Conservation (phyloP, 2,888 invertebrate genomes). For the Melolontha melolontha region DNA sequence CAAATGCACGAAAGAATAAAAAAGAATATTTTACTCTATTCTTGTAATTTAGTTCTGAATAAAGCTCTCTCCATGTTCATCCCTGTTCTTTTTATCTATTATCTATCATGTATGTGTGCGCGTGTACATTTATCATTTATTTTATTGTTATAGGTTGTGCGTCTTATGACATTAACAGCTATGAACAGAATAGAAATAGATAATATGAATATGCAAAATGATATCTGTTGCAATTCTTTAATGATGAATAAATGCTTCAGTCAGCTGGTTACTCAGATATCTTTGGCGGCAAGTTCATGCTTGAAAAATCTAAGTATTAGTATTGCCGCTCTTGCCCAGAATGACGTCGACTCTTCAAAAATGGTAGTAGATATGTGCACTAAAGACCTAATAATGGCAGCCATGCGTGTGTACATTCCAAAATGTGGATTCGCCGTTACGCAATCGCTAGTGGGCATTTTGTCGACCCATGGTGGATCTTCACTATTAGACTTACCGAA, state of each 20-base stretch:
- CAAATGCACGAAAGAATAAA: too few species aligned
- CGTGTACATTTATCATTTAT: too few species aligned
- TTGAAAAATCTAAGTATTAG: conserved; percentile 61
- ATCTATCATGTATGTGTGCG: too few species aligned
- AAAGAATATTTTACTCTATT: too few species aligned
- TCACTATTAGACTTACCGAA: conserved; percentile 61
- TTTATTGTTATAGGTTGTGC: conserved; percentile 55
- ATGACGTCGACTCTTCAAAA: conserved; percentile 68
- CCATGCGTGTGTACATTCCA: conserved; percentile 59
- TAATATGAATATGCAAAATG: conserved; percentile 54
- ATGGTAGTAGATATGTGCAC: conserved; percentile 71
- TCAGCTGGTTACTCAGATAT: conserved; percentile 57
- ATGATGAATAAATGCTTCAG: conserved; percentile 56
- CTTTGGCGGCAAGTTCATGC: conserved; percentile 59
- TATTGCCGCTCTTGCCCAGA: conserved; percentile 69
- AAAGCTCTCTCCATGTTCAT: too few species aligned
- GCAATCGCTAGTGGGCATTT: conserved; percentile 71
- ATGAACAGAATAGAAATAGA: conserved; percentile 68
- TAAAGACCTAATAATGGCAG: conserved; percentile 66
- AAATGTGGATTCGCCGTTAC: conserved; percentile 69
- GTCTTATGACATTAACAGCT: conserved; percentile 72
- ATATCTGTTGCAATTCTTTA: conserved; percentile 45
- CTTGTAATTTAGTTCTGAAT: too few species aligned
- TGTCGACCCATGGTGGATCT: conserved; percentile 66
- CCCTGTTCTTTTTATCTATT: too few species aligned